Evolutionary conservation across 2,888 invertebrate species (phyloP), one percentile per base, ranked within the genome.

Genomic region (Caenorhabditis sp.): DNA sequence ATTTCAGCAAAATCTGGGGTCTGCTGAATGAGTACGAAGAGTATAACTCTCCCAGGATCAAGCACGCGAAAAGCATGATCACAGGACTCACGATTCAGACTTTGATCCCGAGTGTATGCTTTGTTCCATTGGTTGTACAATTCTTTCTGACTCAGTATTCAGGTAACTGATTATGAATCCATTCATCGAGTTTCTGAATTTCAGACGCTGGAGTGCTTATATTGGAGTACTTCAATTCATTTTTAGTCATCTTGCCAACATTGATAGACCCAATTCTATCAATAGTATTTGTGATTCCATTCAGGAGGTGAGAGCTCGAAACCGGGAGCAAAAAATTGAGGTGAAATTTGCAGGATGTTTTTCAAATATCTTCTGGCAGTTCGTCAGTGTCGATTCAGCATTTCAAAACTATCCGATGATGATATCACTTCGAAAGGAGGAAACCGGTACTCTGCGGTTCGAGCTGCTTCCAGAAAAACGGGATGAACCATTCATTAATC

Each of bases 61-160:
- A 77, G 22, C 72, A 82, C 41, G 82, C 82, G 3, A 76, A 73
- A 26, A 82, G 82, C 51, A 76, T 82, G 82, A 82, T 82, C 41
- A 72, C 72, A 16, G 82, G 82, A n/a, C 61, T 82, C n/a, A 72
- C 75, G 5, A 76, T 76, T 19, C 82, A 82, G 49, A 77, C 76
- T 14, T 22, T 82, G 19, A 64, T 77, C 16, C 82, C 82, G 16
- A 72, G 82, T 38, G 44, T 82, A 19, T 82, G 82, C 35, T 82
- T 82, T 54, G 24, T 82, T 24, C 82, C 82, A 19, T 41, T 82
- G 38, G 26, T 82, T 12, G 59, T 54, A 14, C 82, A 82, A 68
- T 82, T 82, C 61, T 82, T 77, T 31, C 26, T 82, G 24, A 70
- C 82, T n/a, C 81, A 82, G n/a, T 82, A 82, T 59, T 70, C 75